These are phyloP conservation scores for Heliocidaris erythrogramma DNA, from an alignment of 35 echinoderm and acorn worm genomes.

Conservation along the genomic window DNA sequence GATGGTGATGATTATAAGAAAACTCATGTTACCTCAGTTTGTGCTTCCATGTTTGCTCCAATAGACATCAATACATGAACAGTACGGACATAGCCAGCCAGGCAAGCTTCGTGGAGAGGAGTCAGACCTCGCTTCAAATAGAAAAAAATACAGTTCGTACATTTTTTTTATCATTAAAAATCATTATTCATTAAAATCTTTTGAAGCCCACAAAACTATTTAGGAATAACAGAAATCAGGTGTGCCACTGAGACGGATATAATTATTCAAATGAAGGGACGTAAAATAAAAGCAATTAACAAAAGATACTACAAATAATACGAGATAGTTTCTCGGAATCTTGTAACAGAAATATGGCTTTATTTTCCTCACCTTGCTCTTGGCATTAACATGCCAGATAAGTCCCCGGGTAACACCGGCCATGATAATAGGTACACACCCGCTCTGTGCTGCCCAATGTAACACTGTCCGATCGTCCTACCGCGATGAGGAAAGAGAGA, in stretches of 20 bases:
- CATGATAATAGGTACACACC: slow-evolving; percentile 65
- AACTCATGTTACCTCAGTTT: slow-evolving; percentile 68
- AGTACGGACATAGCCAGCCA: slow-evolving; percentile 63
- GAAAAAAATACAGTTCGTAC: neutral
- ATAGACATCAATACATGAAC: slow-evolving; percentile 68
- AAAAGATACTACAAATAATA: no score
- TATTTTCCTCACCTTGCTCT: slow-evolving; percentile 66
- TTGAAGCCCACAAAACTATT: no score
- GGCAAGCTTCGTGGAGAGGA: slow-evolving; percentile 80
- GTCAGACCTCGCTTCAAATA: slow-evolving; percentile 63
- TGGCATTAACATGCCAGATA: slow-evolving; percentile 79
- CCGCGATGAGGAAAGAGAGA: neutral
- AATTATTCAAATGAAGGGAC: no score
- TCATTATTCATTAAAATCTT: no score
- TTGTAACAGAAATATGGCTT: neutral
- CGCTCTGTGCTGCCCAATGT: slow-evolving; percentile 81
- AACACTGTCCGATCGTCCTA: slow-evolving; percentile 80
- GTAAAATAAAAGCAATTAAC: no score
- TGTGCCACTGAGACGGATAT: no score
- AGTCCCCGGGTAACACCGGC: slow-evolving; percentile 74
- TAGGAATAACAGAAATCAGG: no score
- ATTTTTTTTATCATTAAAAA: neutral
- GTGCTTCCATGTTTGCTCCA: slow-evolving; percentile 68
- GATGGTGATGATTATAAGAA: no score
- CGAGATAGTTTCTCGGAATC: no score